phyloP scores from a whole-genome alignment of 2,797 vertebrate species.

The Amniataba percoides region DNA sequence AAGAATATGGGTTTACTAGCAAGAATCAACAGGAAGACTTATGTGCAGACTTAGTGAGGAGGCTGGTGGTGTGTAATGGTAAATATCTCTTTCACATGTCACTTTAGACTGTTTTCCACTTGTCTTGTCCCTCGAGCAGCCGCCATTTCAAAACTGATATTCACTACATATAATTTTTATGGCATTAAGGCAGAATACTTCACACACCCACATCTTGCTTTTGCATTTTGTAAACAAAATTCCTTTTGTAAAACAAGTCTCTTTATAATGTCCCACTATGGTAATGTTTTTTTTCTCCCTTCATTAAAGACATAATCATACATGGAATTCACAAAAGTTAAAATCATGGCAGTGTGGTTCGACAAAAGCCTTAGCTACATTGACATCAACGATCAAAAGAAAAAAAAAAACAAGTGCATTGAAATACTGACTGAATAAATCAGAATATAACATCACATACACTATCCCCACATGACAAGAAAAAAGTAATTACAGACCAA shows the following conservation, averaged over 20 bases:
- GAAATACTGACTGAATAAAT: constrained; percentile 26
- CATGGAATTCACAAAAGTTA: constrained; percentile 39
- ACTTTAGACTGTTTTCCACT: constrained; percentile 5
- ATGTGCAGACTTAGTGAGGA: constrained; percentile 25
- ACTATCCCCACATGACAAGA: constrained; percentile 30
- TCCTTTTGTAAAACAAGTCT: constrained; percentile 22
- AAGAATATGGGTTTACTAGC: constrained; percentile 16
- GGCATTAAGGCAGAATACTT: constrained; percentile 47
- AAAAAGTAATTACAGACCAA: constrained; percentile 29
- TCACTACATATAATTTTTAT: neutral
- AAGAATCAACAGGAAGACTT: constrained; percentile 35
- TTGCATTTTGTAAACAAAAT: constrained; percentile 55
- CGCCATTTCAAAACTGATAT: constrained; percentile 10
- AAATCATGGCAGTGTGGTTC: constrained; percentile 28
- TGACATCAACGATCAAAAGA: constrained; percentile 18
- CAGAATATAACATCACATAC: constrained; percentile 32
- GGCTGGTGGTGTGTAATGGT: constrained; percentile 5
- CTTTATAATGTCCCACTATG: neutral
- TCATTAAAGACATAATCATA: constrained; percentile 30
- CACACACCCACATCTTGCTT: constrained; percentile 22
- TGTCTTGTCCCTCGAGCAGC: constrained; percentile 22
- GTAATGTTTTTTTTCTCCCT: constrained; percentile 18
- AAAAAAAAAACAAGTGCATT: constrained; percentile 29
- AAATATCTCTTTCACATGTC: constrained; percentile 14
- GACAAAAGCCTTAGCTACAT: constrained; percentile 22